These are phyloP conservation scores for Tragulus kanchil DNA, from an alignment of 2,113 vertebrate species.

Conservation along the genomic window DNA sequence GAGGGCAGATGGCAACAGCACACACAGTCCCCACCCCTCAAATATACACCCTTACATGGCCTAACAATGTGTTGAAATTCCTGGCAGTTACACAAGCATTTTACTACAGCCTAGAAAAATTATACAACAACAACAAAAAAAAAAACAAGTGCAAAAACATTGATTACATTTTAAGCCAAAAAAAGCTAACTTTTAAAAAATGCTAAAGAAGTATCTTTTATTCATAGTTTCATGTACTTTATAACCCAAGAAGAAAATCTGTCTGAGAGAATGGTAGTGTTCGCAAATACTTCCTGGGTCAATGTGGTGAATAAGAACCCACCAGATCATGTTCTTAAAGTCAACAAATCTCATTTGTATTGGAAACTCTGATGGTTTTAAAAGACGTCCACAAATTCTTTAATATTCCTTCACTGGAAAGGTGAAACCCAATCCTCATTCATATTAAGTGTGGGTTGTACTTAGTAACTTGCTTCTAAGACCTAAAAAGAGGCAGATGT, in stretches of 20 bases:
- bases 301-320: background rate
- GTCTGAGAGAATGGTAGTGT: background rate
- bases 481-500: background rate
- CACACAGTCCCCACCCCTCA: background rate
- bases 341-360: constrained; percentile 6
- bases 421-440: background rate
- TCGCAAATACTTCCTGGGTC: background rate
- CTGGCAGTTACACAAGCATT: background rate
- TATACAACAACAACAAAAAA: background rate
- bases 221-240: background rate
- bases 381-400: background rate
- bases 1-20: background rate
- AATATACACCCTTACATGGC: background rate
- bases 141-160: background rate
- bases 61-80: background rate
- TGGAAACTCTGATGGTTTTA: background rate
- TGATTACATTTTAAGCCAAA: background rate
- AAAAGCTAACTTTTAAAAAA: constrained; percentile 21
- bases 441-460: background rate
- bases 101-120: background rate
- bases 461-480: background rate
- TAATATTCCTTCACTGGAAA: constrained; percentile 14
- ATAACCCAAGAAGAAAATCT: background rate
- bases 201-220: background rate
- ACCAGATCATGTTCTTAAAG: background rate